Evolutionary conservation across 2,797 vertebrate genomes (phyloP).

Genomic region (Alcedo atthis): DNA sequence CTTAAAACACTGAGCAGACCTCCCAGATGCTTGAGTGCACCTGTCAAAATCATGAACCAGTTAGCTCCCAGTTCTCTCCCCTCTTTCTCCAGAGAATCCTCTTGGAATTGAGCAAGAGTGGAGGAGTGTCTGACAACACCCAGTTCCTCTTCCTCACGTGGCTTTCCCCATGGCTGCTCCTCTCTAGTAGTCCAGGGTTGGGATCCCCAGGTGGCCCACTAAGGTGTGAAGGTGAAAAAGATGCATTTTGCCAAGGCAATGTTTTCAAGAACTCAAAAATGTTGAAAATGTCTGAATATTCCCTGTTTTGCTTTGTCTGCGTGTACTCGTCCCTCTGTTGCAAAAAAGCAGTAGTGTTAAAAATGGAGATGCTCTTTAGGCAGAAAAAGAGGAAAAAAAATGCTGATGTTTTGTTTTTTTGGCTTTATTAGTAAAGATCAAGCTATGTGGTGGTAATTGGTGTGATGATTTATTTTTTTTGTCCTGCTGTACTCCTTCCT

Average conservation of each 20-base stretch:
- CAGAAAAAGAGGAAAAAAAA: conserved; percentile 48
- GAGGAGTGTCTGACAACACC: not conserved
- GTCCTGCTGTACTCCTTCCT: not conserved
- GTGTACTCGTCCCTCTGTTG: conserved; percentile 34
- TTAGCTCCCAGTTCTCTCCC: not conserved
- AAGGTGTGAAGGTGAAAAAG: not conserved
- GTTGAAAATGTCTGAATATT: conserved; percentile 3
- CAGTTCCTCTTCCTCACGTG: rapidly evolving
- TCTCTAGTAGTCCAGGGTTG: rapidly evolving
- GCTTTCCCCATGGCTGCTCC: not conserved
- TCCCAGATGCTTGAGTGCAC: not conserved
- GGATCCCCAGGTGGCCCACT: not conserved
- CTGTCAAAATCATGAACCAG: not conserved
- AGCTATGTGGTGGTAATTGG: conserved; percentile 41
- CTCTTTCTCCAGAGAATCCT: not conserved
- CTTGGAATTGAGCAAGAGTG: not conserved
- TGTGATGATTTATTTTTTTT: not conserved
- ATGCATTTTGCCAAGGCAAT: not conserved
- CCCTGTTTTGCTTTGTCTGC: conserved; percentile 17
- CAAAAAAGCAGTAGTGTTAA: conserved; percentile 53
- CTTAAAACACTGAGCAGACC: not conserved
- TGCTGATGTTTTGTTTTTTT: conserved; percentile 57
- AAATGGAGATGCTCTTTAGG: conserved; percentile 32
- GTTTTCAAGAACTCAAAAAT: not conserved
- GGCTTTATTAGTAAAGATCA: conserved; percentile 71